These are phyloP conservation scores for Chionodraco myersi DNA, from an alignment of 2,113 vertebrate genomes.

Conservation along the genomic window DNA sequence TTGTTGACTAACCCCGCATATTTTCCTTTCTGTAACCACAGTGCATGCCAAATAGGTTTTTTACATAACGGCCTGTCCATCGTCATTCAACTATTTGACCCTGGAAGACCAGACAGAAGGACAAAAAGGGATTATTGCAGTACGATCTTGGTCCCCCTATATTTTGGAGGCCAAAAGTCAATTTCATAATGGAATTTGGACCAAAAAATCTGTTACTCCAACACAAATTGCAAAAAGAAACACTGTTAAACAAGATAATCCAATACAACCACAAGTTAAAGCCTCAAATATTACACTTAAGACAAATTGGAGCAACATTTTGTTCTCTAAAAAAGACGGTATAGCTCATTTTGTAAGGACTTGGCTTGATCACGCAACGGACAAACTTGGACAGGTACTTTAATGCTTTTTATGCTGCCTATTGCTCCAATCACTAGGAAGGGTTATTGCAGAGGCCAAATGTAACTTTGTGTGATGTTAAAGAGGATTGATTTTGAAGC, in stretches of 20 bases:
- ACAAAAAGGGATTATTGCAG: background rate
- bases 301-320: conserved; percentile 23
- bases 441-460: too few relatives aligned
- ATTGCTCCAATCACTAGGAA: too few relatives aligned
- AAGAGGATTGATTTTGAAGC: too few relatives aligned
- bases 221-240: background rate
- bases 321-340: background rate
- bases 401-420: too few relatives aligned
- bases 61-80: conserved; percentile 18
- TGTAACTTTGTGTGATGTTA: too few relatives aligned
- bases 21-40: conserved; percentile 23
- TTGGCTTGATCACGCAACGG: too few relatives aligned
- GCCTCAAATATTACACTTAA: conserved; percentile 26
- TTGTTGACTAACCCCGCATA: conserved; percentile 38
- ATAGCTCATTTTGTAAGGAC: background rate
- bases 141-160: background rate
- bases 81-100: conserved; percentile 28
- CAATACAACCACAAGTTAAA: background rate
- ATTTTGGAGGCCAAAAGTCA: background rate
- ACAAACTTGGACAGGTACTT: too few relatives aligned
- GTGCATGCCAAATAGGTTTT: conserved; percentile 33
- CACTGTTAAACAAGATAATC: background rate
- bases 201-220: background rate
- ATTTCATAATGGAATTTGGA: too few relatives aligned
- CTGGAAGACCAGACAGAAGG: conserved; percentile 1